Conservation (phyloP, 2,888 invertebrate genomes). For the Trissonchulus latispiculum region DNA sequence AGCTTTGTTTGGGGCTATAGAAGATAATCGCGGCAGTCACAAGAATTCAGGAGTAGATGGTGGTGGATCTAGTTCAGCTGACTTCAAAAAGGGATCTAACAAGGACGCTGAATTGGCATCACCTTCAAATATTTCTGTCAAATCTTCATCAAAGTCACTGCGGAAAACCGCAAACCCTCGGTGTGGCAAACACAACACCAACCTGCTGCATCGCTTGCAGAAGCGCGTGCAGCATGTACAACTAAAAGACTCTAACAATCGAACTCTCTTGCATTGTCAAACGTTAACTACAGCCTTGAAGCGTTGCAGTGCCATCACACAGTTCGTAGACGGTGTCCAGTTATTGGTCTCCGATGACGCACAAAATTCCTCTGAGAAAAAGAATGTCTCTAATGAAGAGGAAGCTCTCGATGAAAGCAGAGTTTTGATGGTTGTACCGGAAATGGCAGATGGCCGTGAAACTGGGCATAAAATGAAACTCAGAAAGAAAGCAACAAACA, state of each 20-base stretch:
- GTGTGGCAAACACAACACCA: background rate
- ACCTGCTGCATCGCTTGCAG: background rate
- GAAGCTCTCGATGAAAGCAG: background rate
- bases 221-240: background rate
- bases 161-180: background rate
- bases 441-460: background rate
- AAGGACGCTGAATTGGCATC: background rate
- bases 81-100: too few species aligned
- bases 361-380: background rate
- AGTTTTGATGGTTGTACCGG: background rate
- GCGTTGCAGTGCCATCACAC: background rate
- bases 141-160: background rate
- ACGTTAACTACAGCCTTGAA: background rate
- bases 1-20: slow-evolving; percentile 24
- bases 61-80: background rate
- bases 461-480: background rate
- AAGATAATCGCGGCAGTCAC: slow-evolving; percentile 7
- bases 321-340: background rate
- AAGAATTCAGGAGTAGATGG: background rate
- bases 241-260: background rate
- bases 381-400: background rate
- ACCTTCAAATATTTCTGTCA: background rate
- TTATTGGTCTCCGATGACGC: background rate
- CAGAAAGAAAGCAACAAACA: background rate
- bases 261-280: background rate